Evolutionary conservation across 2,888 invertebrate species (phyloP), one percentile per base, ranked within the genome.

Genomic region (Volucella inanis): DNA sequence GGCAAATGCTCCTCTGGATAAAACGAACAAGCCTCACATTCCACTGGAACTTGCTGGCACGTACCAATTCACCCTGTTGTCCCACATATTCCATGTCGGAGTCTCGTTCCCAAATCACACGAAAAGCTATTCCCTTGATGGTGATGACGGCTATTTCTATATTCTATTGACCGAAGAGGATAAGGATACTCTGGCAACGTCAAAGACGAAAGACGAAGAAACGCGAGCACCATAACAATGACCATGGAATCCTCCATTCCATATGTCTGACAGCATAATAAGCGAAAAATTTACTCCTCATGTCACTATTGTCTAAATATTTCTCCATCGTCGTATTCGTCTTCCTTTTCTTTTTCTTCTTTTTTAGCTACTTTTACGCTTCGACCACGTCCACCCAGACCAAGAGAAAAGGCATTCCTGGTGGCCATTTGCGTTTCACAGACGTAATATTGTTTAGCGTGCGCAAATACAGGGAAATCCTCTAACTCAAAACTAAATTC

Each of bases 201-300:
- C 31, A 31, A 22, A 31, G 31, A 31, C 31, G 31, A 31, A 31
- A 31, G 31, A 31, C 15, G 15, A 45, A 55, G 15, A 57, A 72
- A 52, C 12, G 3, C 38, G 31, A 11, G 18, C 8, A 45, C 62
- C 62, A 43, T 64, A 74, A 57, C 79, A 79, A 74, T 74, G 31
- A 31, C 47, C 15, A 68, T 39, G 62, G 50, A 64, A 67, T 78
- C 62, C 62, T 82, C 72, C 49, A 61, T 67, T 78, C 38, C 41
- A 10, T 78, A 67, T 67, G 54, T 65, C 59, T 67, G 72, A 68
- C 72, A 67, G 67, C 64, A 78, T 68, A 72, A 68, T 83, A 83
- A 83, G 49, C 57, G 31, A 72, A 70, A 78, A 64, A 62, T 62
- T 74, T 83, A 61, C 65, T 61, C 57, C 39, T 65, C 68, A 64